Evolutionary conservation across 2,797 vertebrate species (phyloP), one percentile per base, ranked within the genome.

Genomic region (Sciaenops ocellatus): DNA sequence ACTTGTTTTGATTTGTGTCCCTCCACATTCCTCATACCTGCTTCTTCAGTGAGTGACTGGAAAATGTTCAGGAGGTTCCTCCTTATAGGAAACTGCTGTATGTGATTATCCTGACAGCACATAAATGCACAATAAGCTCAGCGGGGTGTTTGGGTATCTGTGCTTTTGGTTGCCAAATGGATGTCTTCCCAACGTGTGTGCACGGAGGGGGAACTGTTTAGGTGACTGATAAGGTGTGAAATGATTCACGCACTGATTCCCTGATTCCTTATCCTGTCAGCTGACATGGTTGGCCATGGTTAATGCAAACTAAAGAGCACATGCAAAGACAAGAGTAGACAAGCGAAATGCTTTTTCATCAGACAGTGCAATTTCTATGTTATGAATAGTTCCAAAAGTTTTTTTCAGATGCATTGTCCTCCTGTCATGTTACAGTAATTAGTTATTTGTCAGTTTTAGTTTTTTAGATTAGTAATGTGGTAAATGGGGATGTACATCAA

Each of bases 81-180:
- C 18, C 10, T 34, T 18, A 20, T 59, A 34, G 56, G 30, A 59
- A 59, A 13, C 54, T 34, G 41, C 24, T 59, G 46, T 6, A 38
- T 70, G 13, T 26, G 65, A 67, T 67, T 41, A 54, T 54, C 34
- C 16, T 24, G 50, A 48, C 65, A 42, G 48, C 64, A 52, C 48
- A 66, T 66, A 38, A 67, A 67, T 16, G 30, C 48, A 41, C 48
- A 10, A 41, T 41, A 52, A 66, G 30, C 7, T 4, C 42, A 64
- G 61, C 60, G 17, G 44, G 68, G 16, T 12, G 34, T 48, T 60
- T 16, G 1, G 41, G 52, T 34, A 66, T 50, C 26, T 50, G 46
- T 13, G 46, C 28, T 51, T 50, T 8, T n/a, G 12, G 2, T 28
- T 66, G 63, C 63, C 63, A 22, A 34, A 48, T 38, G 18, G 64